Base-by-base conservation (phyloP, 2,113 vertebrate genomes). In the Microtus ochrogaster region DNA sequence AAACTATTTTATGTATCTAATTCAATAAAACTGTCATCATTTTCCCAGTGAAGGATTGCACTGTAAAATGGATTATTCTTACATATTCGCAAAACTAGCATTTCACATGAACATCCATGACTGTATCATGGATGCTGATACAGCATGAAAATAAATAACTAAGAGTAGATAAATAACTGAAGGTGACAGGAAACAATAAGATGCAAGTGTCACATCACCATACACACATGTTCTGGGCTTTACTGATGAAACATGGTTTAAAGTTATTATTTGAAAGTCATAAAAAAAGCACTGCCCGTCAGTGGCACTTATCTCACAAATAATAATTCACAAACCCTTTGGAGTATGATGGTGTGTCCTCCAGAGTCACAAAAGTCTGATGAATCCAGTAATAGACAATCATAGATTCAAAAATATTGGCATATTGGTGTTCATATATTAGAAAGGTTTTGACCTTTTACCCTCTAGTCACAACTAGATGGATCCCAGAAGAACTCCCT, bases 1-100 rank as follows among this genome's bases (percentile, higher is more conserved):
- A 96, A 98, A 96, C 97, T 89, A 78, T 93, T 97, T 96, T 97
- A 95, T 95, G 84, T 93, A 91, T 92, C 88, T 90, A 95, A 96
- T 95, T 92, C 92, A 96, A 76, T 97, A 97, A 98, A 97, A 94
- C 87, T 96, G 92, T 88, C 97, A 91, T 91, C 94, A 91, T 68
- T 33, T 90, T 74, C 41, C 91, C 86, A 84, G 95, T 97, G 90
- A 97, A 94, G 4, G 49, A 94, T 91, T 85, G 4, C 68, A 92
- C 82, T 96, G 76, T 77, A 93, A 97, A 97, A 96, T 63, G 7
- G 86, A 93, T 97, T 94, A 93, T 96, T 96, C 94, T 90, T 96
- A 96, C 39, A 83, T 61, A 95, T 92, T 94, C 96, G 85, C 94
- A 90, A 94, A 95, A 85, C 52, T 68, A 82, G 92, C 68, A 89